phyloP scores from a whole-genome alignment of 2,797 vertebrate species.

The Neostethus bicornis region DNA sequence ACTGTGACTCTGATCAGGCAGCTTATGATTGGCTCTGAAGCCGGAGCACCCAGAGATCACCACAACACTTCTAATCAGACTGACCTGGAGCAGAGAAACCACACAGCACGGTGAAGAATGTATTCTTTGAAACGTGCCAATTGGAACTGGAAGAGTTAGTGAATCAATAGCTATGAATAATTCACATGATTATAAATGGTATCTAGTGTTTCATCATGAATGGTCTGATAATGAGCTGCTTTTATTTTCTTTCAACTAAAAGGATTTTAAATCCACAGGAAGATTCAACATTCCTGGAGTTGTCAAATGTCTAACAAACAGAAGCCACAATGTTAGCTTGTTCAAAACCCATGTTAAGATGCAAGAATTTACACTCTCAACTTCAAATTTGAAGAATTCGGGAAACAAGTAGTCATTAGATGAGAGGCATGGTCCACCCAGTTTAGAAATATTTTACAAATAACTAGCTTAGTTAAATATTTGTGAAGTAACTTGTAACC shows the following conservation, averaged over 20 bases:
- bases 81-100: constrained; percentile 2
- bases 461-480: too few relatives aligned
- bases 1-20: constrained; percentile 33
- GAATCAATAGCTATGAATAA: constrained; percentile 43
- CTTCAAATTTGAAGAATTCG: too few relatives aligned
- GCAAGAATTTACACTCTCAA: constrained; percentile 8
- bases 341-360: constrained; percentile 30
- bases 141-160: not conserved
- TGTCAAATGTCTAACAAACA: constrained; percentile 10
- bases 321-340: not conserved
- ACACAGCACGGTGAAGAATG: constrained; percentile 1
- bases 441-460: too few relatives aligned
- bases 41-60: constrained; percentile 21
- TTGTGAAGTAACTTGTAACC: too few relatives aligned
- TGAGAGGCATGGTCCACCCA: too few relatives aligned
- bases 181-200: constrained; percentile 14
- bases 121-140: constrained; percentile 8
- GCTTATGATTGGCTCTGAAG: constrained; percentile 26
- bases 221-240: not conserved
- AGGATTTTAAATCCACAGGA: not conserved
- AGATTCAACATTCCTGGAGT: constrained; percentile 1
- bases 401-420: too few relatives aligned
- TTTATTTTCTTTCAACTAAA: constrained; percentile 13
- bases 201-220: constrained; percentile 10
- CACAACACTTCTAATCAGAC: constrained; percentile 8